Evolutionary conservation across 2,888 invertebrate genomes (phyloP).

Genomic region (Bugula neritina): DNA sequence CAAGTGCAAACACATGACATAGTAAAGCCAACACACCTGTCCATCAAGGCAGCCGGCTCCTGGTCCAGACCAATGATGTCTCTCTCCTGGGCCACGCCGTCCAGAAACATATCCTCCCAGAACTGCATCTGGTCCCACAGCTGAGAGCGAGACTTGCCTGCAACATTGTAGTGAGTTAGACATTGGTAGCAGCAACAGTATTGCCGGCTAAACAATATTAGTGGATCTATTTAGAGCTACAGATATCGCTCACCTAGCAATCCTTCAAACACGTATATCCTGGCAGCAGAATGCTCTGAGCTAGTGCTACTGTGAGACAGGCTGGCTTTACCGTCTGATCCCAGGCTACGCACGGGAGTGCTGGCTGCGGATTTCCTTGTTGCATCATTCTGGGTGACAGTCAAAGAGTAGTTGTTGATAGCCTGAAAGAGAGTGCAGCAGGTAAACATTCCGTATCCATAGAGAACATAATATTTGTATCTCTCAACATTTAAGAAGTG

Average conservation of each 20-base stretch:
- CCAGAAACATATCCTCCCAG: conserved; percentile 98
- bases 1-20: no score
- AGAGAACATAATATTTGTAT: no score
- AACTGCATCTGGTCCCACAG: conserved; percentile 89
- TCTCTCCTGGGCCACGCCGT: conserved; percentile 92
- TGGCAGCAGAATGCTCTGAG: conserved; percentile 8
- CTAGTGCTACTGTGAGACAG: conserved; percentile 62
- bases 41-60: conserved; percentile 98
- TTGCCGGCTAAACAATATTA: not conserved
- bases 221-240: no score
- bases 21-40: no score
- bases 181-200: not conserved
- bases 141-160: conserved; percentile 70
- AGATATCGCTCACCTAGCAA: conserved; percentile 53
- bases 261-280: conserved; percentile 75
- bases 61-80: conserved; percentile 99
- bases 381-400: not conserved
- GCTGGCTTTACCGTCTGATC: not conserved
- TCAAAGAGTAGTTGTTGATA: conserved; percentile 20
- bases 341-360: not conserved
- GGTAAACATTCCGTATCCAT: no score
- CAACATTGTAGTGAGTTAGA: conserved; percentile 8
- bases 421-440: no score
- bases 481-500: no score
- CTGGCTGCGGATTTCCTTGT: not conserved